Evolutionary conservation across 1,140 invertebrate species (phyloP).

Genomic region (Glomeris maerens): DNA sequence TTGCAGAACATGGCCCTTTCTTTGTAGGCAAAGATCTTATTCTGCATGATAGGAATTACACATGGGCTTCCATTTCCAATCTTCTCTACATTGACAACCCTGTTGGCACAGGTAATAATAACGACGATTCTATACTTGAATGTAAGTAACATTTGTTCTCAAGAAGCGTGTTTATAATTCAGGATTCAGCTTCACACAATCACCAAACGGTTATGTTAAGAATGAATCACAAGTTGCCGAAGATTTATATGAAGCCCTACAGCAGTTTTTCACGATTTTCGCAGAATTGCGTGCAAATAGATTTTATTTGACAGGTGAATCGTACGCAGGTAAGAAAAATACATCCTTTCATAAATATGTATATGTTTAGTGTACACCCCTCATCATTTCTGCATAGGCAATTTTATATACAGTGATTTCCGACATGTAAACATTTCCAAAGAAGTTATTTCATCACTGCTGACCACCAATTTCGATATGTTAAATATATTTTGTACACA

Average conservation of each 20-base stretch:
- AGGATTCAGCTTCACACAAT: slow-evolving; percentile 9
- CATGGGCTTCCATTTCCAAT: slow-evolving; percentile 11
- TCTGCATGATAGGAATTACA: slow-evolving; percentile 11
- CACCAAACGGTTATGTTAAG: slow-evolving; percentile 23
- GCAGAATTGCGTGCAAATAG: slow-evolving; percentile 25
- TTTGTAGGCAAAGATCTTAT: slow-evolving; percentile 23
- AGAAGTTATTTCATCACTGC: no score
- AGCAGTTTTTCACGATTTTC: slow-evolving; percentile 33
- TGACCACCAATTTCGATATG: no score
- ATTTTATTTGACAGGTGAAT: slow-evolving; percentile 34
- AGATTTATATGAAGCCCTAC: slow-evolving; percentile 32
- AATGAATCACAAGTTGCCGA: slow-evolving; percentile 33
- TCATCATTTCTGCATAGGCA: no score
- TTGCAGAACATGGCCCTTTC: slow-evolving; percentile 30
- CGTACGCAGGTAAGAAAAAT: slow-evolving; percentile 22
- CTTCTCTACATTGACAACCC: slow-evolving; percentile 33
- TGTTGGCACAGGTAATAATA: slow-evolving; percentile 18
- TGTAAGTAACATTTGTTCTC: neutral
- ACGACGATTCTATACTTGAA: neutral
- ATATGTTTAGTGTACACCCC: no score
- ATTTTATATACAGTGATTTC: no score
- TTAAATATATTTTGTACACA: no score
- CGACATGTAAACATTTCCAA: no score
- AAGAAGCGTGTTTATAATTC: neutral
- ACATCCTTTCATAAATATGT: no score